Base-by-base conservation (phyloP, 2,888 invertebrate species). In the Lycophotia porphyrea region DNA sequence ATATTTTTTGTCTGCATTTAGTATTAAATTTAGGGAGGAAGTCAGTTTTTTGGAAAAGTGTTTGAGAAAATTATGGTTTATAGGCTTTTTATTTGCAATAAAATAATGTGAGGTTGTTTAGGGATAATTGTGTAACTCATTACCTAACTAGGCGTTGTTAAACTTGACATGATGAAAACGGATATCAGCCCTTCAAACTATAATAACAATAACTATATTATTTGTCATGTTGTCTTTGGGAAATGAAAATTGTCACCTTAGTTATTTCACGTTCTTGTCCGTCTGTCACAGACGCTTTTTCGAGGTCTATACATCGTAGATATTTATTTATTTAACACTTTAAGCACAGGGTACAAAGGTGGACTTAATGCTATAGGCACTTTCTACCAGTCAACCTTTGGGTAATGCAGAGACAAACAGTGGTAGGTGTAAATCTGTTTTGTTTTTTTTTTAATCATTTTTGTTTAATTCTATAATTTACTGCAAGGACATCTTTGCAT, bases 1-100 rank as follows among this genome's bases (percentile, higher is more conserved):
- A 84, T 80, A 63, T 63, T 63, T 87, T 87, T 80, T 80, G 71
- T 65, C 70, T 68, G 69, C 58, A 70, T 76, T 68, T 65, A 5
- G 65, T 78, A 72, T 72, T 72, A 66, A 78, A 82, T 66, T 27
- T n/a, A 27, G 65, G 49, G 7, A 44, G 65, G 47, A 47, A 69
- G 49, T 42, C 21, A 13, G 27, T 21, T 34, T 49, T 42, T 24
- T 42, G 39, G 24, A 7, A 55, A 27, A 76, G 5, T 27, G 18
- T 39, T 58, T 58, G 39, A 39, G 18, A 31, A 68, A 49, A 68
- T 49, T 0, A 21, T 11, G 36, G n/a, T 36, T 21, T 24, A 44
- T 13, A 18, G 31, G 5, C n/a, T 44, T 15, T 24, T 49, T 4
- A 49, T 49, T 24, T 39, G 49, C 11, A 52, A 52, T 24, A 24